Percentiles rank a stretch among this genome's conserved stretches.
Evolutionary conservation across 2,797 vertebrate species (phyloP).

Genomic region (Gobionotothen gibberifrons): DNA sequence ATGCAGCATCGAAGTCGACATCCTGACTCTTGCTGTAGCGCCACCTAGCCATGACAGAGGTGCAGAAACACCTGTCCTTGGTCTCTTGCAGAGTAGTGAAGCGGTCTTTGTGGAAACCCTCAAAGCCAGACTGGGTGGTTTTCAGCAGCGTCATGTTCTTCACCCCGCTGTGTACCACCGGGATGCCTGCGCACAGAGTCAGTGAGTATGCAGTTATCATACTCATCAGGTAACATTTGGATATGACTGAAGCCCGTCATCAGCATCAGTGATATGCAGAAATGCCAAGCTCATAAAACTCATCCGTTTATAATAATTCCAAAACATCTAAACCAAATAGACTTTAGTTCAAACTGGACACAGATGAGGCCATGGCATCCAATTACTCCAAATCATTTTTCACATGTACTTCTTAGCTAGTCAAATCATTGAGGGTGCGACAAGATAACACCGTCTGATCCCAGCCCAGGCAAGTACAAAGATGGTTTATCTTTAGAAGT

Average conservation of each 20-base stretch:
- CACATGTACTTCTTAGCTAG: not conserved
- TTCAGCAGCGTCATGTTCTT: constrained; percentile 94
- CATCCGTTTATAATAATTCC: not conserved
- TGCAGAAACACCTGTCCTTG: constrained; percentile 92
- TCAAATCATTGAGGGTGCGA: not conserved
- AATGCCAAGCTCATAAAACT: not conserved
- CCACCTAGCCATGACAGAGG: constrained; percentile 91
- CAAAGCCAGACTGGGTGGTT: constrained; percentile 95
- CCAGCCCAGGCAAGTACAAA: not conserved
- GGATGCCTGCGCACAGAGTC: constrained; percentile 75
- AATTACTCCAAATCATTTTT: not conserved
- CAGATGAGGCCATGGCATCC: not conserved
- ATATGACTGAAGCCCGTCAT: not conserved
- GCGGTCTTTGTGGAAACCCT: constrained; percentile 89
- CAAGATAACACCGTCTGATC: not conserved
- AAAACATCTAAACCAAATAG: not conserved
- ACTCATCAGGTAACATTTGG: not conserved
- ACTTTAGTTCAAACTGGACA: constrained; percentile 9
- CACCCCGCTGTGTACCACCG: constrained; percentile 90
- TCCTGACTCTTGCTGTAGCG: constrained; percentile 83
- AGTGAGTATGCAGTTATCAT: constrained; percentile 11
- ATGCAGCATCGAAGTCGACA: constrained; percentile 88
- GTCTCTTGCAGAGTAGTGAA: constrained; percentile 92
- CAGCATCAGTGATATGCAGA: not conserved
- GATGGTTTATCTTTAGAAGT: not conserved